Conservation (phyloP, 2,888 invertebrate genomes). For the Crioceris asparagi region DNA sequence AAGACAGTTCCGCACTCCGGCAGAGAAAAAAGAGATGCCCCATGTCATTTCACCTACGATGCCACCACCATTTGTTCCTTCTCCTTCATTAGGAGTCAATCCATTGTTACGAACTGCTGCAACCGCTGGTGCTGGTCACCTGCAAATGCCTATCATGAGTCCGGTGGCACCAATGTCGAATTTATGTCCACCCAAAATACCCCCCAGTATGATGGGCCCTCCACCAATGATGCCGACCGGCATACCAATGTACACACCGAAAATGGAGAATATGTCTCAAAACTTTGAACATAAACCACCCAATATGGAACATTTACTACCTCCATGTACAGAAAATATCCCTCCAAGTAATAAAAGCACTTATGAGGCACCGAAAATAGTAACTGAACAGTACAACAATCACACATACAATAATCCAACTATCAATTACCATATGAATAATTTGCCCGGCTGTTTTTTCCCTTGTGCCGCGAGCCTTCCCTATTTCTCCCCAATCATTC, state of each 20-base stretch:
- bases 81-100: background rate
- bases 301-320: too few species aligned
- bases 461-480: conserved; percentile 13
- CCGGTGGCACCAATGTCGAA: too few species aligned
- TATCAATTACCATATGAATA: conserved; percentile 31
- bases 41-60: too few species aligned
- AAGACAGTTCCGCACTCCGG: conserved; percentile 32
- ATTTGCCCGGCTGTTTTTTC: conserved; percentile 16
- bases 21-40: conserved; percentile 34
- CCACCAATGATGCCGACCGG: too few species aligned
- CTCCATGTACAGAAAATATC: too few species aligned
- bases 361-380: conserved; percentile 14
- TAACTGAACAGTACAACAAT: conserved; percentile 30
- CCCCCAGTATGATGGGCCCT: too few species aligned
- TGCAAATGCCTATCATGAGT: too few species aligned
- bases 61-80: conserved; percentile 13
- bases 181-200: too few species aligned
- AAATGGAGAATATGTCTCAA: too few species aligned
- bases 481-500: conserved; percentile 15
- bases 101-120: background rate
- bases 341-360: background rate
- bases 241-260: too few species aligned
- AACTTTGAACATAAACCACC: too few species aligned
- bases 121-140: too few species aligned
- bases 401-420: conserved; percentile 32